phyloP scores from a whole-genome alignment of 2,888 invertebrate genomes.

The Chamaedrilus cognettii region DNA sequence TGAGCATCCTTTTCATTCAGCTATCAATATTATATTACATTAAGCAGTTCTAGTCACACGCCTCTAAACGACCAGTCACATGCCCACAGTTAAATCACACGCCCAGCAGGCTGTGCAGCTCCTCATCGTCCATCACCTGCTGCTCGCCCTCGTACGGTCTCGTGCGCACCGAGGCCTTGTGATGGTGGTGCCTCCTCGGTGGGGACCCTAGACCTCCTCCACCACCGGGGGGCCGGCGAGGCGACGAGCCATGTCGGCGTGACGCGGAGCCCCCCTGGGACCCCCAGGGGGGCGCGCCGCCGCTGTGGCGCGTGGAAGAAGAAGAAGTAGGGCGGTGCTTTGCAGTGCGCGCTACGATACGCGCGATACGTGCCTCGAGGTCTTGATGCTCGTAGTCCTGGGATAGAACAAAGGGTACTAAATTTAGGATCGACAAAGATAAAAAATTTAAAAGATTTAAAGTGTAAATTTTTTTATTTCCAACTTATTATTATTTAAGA shows the following conservation, averaged over 20 bases:
- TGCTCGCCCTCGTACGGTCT: conserved; percentile 38
- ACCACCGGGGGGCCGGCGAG: conserved; percentile 5
- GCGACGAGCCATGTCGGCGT: conserved; percentile 3
- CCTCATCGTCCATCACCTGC: conserved; percentile 41
- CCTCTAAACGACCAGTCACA: too few species aligned
- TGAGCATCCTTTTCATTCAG: too few species aligned
- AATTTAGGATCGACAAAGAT: too few species aligned
- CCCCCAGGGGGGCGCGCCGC: conserved; percentile 1
- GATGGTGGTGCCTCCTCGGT: conserved; percentile 13
- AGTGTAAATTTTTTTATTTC: too few species aligned
- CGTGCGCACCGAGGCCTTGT: conserved; percentile 30
- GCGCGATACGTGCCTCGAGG: conserved; percentile 54
- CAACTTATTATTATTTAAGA: too few species aligned
- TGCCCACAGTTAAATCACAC: conserved; percentile 8
- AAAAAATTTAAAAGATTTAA: too few species aligned
- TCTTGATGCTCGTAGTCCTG: conserved; percentile 45
- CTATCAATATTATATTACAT: too few species aligned
- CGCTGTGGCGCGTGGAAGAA: background rate
- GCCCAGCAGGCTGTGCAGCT: conserved; percentile 39
- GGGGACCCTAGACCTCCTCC: background rate
- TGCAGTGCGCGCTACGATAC: conserved; percentile 47
- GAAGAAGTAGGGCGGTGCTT: background rate
- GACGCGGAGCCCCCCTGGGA: conserved; percentile 4
- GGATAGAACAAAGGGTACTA: background rate
- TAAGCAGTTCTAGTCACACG: too few species aligned